Conservation (phyloP, 2,797 vertebrate genomes). For the Alosa sapidissima region DNA sequence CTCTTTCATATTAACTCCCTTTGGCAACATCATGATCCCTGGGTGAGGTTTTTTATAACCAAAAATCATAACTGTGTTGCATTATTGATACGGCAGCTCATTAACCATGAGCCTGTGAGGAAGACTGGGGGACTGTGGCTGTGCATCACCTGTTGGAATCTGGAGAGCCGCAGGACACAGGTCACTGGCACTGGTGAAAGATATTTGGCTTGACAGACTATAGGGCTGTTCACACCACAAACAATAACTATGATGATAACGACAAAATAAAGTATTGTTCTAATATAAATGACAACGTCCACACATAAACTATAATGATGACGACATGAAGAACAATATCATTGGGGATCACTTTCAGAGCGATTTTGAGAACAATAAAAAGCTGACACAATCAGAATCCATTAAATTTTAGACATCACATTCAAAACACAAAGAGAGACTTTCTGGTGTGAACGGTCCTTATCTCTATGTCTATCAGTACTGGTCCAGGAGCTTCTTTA, state of each 20-base stretch:
- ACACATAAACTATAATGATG: too few species aligned
- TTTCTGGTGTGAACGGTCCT: too few species aligned
- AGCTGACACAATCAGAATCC: too few species aligned
- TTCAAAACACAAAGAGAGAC: too few species aligned
- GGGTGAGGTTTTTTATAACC: slow-evolving; percentile 52
- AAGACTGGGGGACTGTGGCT: background rate
- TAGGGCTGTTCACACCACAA: too few species aligned
- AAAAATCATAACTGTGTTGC: slow-evolving; percentile 60
- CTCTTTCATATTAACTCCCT: slow-evolving; percentile 39
- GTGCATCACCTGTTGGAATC: background rate
- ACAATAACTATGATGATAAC: too few species aligned
- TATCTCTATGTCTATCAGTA: background rate
- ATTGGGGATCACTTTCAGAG: too few species aligned
- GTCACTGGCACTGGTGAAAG: background rate
- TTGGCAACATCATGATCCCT: slow-evolving; percentile 29
- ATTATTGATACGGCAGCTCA: slow-evolving; percentile 59
- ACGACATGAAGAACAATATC: too few species aligned
- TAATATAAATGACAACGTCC: too few species aligned
- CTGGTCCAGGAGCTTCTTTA: background rate
- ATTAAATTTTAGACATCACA: too few species aligned
- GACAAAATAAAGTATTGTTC: too few species aligned
- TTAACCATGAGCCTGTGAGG: slow-evolving; percentile 4
- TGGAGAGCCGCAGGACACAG: background rate
- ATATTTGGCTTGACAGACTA: background rate
- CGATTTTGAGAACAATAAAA: too few species aligned